Evolutionary conservation across 2,888 invertebrate genomes (phyloP).

Genomic region (Drosophila prostipennis): DNA sequence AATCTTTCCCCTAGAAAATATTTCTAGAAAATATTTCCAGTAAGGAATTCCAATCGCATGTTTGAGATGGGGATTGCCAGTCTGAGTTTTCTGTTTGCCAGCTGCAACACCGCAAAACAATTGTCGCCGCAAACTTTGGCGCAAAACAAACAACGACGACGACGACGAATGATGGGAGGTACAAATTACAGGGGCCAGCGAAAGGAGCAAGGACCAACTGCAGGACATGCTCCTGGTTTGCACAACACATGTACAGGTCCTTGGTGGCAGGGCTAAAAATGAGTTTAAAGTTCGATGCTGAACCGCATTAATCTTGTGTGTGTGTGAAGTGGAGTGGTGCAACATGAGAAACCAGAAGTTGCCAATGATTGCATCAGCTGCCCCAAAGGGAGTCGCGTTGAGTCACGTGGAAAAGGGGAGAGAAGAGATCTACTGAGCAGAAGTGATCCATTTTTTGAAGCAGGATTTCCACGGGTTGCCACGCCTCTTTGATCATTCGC

Average conservation of each 20-base stretch:
- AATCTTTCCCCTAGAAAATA: constrained; percentile 13
- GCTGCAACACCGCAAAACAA: constrained; percentile 57
- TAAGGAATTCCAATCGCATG: constrained; percentile 47
- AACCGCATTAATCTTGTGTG: constrained; percentile 57
- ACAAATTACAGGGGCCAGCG: constrained; percentile 64
- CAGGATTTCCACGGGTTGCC: background rate
- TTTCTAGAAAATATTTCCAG: constrained; percentile 32
- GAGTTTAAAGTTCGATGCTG: constrained; percentile 65
- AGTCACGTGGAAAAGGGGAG: constrained; percentile 13
- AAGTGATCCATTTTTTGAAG: constrained; percentile 20
- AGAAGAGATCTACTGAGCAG: constrained; percentile 6
- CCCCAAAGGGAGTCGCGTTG: constrained; percentile 10
- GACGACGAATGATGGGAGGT: constrained; percentile 20
- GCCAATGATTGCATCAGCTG: constrained; percentile 36
- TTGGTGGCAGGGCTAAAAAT: constrained; percentile 52
- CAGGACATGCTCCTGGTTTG: constrained; percentile 47
- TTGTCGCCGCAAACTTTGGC: constrained; percentile 73
- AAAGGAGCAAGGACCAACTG: constrained; percentile 24
- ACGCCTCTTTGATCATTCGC: constrained; percentile 17
- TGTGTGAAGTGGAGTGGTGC: constrained; percentile 14
- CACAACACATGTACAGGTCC: constrained; percentile 41
- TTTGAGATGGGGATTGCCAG: constrained; percentile 22
- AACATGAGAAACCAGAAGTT: constrained; percentile 42
- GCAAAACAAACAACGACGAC: constrained; percentile 56
- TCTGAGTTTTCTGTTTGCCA: constrained; percentile 1